These are phyloP conservation scores for Paracanthobrama guichenoti DNA, from an alignment of 2,113 vertebrate genomes.

Conservation along the genomic window DNA sequence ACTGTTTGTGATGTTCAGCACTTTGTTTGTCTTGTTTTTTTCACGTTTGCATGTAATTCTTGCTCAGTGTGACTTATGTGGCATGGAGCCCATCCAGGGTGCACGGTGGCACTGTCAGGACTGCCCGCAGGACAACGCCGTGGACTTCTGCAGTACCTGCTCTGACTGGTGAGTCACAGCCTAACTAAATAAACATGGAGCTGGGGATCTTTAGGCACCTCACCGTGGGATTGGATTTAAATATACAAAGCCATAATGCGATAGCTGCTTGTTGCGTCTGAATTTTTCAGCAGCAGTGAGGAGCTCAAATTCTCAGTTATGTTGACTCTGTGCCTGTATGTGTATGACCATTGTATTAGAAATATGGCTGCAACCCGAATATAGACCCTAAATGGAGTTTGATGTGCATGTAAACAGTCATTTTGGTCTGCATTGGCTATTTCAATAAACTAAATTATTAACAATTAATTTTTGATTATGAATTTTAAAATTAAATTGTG, in stretches of 20 bases:
- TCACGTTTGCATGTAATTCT: background rate
- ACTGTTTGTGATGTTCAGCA: background rate
- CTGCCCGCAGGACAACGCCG: constrained; percentile 88
- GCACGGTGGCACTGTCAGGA: constrained; percentile 97
- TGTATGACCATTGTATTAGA: no score
- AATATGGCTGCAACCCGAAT: no score
- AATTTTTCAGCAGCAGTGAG: no score
- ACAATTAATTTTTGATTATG: background rate
- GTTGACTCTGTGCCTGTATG: no score
- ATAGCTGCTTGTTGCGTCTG: no score
- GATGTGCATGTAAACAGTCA: background rate
- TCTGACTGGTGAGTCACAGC: constrained; percentile 88
- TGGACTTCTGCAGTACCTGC: constrained; percentile 96
- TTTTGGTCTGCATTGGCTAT: background rate
- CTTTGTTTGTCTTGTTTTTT: background rate
- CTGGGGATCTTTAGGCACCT: no score
- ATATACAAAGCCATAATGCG: no score
- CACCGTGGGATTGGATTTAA: no score
- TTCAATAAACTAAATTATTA: background rate
- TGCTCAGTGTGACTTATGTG: constrained; percentile 93
- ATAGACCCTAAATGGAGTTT: background rate
- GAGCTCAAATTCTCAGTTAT: no score
- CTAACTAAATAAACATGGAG: no score
- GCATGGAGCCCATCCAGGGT: constrained; percentile 92
- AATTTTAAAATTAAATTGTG: background rate